Percentiles rank a stretch among this genome's conserved stretches.
Evolutionary conservation across 2,888 invertebrate genomes (phyloP).

Genomic region (Drosophila siamana): DNA sequence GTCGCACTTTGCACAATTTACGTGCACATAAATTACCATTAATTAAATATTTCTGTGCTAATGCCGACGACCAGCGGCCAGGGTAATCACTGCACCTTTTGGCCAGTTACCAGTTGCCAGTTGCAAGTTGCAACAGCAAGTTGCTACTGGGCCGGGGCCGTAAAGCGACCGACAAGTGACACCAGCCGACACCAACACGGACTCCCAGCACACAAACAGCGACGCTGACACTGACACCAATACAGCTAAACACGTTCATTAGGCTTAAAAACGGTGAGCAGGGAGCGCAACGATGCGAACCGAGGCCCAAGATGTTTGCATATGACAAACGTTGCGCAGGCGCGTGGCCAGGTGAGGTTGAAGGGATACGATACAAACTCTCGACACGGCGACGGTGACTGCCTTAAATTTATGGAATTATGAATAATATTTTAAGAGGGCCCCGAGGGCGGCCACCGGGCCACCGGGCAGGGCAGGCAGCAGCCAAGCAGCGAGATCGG

Average conservation of each 20-base stretch:
- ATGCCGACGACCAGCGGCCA: slow-evolving; percentile 61
- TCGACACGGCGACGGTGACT: slow-evolving; percentile 3
- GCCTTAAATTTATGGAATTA: slow-evolving; percentile 76
- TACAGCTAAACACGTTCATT: slow-evolving; percentile 75
- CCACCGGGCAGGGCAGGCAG: no score
- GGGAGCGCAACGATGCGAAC: slow-evolving; percentile 48
- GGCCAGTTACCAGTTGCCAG: slow-evolving; percentile 34
- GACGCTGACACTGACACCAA: slow-evolving; percentile 55
- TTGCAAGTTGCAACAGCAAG: no score
- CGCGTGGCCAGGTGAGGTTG: slow-evolving; percentile 62
- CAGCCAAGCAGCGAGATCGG: slow-evolving; percentile 13
- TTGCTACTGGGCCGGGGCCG: slow-evolving; percentile 24
- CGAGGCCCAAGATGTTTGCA: slow-evolving; percentile 69
- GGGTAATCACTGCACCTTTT: slow-evolving; percentile 75
- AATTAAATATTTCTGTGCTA: slow-evolving; percentile 84
- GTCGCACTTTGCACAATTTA: slow-evolving; percentile 82
- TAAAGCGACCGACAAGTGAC: slow-evolving; percentile 68
- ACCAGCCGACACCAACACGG: slow-evolving; percentile 53
- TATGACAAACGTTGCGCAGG: slow-evolving; percentile 67
- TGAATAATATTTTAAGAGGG: slow-evolving; percentile 79
- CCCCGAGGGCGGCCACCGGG: slow-evolving; percentile 73
- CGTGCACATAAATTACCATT: slow-evolving; percentile 85
- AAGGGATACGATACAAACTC: no score
- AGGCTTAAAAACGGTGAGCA: slow-evolving; percentile 62
- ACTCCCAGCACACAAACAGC: slow-evolving; percentile 22